These are phyloP conservation scores for Ceyx margarethae DNA, from an alignment of 2,113 vertebrate genomes.

Conservation along the genomic window DNA sequence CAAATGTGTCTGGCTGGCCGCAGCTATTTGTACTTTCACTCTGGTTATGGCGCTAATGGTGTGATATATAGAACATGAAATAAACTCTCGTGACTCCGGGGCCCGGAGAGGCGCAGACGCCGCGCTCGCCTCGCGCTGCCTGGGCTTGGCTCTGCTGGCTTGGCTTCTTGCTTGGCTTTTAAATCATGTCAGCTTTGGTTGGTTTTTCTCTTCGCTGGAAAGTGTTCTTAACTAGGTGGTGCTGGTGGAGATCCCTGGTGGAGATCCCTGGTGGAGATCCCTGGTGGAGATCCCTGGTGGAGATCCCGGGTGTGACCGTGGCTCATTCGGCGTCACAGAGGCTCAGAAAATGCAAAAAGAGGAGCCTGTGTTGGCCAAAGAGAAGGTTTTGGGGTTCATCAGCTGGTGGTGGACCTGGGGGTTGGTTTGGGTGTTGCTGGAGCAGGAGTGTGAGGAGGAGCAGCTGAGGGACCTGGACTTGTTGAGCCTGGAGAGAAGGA, in stretches of 20 bases:
- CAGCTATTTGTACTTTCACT: slow-evolving; percentile 71
- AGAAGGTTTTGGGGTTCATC: not conserved
- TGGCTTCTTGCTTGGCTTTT: not conserved
- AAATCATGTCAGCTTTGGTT: not conserved
- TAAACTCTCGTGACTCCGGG: slow-evolving; percentile 55
- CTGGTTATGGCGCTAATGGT: slow-evolving; percentile 60
- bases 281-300: not conserved
- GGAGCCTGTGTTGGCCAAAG: not conserved
- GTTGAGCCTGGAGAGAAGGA: not conserved
- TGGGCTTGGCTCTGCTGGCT: not conserved
- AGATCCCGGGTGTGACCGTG: rapidly evolving
- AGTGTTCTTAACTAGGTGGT: not conserved
- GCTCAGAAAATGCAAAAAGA: not conserved
- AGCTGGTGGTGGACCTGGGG: not conserved
- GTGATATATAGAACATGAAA: slow-evolving; percentile 63
- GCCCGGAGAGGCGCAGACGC: not conserved
- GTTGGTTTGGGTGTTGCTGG: not conserved
- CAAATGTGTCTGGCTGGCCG: slow-evolving; percentile 60
- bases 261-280: too few relatives aligned
- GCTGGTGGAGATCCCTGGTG: not conserved
- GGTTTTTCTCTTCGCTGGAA: not conserved
- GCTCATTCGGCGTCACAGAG: not conserved
- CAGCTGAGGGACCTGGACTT: not conserved
- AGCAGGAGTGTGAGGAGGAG: not conserved
- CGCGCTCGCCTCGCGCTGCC: not conserved